Base-by-base conservation (phyloP, 2,797 vertebrate species). In the Trachops cirrhosus region DNA sequence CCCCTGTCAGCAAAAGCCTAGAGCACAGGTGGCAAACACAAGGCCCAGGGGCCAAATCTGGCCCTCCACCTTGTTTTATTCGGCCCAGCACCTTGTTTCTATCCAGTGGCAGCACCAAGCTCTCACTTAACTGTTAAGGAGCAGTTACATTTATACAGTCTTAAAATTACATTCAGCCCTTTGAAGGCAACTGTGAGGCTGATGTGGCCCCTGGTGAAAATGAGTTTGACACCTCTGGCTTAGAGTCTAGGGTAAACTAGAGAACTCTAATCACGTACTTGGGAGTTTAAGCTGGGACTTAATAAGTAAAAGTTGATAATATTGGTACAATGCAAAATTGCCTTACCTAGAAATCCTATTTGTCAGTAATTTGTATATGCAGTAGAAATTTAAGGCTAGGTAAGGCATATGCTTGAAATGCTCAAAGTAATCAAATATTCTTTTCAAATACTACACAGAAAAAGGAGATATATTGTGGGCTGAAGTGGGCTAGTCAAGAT, bases 351-450 rank as follows among this genome's bases (percentile, higher is more conserved):
- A 84, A 67, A 87, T 86, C 11, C 39, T 75, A 24, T 78, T 67
- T 57, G 15, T 79, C n/a, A 59, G 32, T 80, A 80, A 89, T 93
- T 82, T 90, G 67, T 77, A 67, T 70, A 34, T 37, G 77, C 90
- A n/a, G 32, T 86, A 52, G 48, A 87, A 77, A 83, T 62, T 71
- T 34, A 90, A 95, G 70, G 0, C 50, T 77, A 92, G 26, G 18
- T 86, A 91, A 86, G 68, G 84, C 50, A 57, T 62, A 71, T 15
- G 21, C 22, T 34, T 85, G 59, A 83, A 77, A 75, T 75, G 75
- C 50, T 89, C 62, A 82, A 78, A 84, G 52, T 29, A 73, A 37
- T 54, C 19, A 91, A 82, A 8, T 92, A 19, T 5, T 91, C 32
- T 85, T 18, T 18, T 86, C 46, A 93, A 90, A 48, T 68, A 71